phyloP scores from a whole-genome alignment of 1,140 invertebrate genomes.

The Vollenhovia emeryi region DNA sequence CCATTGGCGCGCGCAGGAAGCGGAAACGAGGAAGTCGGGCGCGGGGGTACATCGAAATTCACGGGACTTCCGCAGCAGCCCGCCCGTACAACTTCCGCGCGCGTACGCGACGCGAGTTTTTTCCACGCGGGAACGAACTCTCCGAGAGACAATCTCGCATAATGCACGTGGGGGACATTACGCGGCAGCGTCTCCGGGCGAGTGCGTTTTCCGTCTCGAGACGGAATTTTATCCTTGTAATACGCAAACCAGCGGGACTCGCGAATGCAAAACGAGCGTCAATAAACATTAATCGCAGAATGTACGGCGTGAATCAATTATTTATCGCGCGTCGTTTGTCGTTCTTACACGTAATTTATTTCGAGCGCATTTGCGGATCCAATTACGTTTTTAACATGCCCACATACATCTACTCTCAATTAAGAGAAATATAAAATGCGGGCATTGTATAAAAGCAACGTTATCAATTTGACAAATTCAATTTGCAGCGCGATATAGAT shows the following conservation, averaged over 20 bases:
- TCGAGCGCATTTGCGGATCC: not conserved
- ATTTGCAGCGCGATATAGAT: not conserved
- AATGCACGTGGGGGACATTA: conserved; percentile 30
- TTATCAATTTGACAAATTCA: conserved; percentile 9
- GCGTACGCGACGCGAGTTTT: conserved; percentile 44
- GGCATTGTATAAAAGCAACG: not conserved
- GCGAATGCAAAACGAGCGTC: not conserved
- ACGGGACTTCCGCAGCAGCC: conserved; percentile 40
- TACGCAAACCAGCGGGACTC: not conserved
- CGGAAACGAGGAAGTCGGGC: not conserved
- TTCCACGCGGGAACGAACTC: not conserved
- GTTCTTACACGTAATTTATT: not conserved
- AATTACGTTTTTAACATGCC: not conserved
- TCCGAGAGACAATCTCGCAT: not conserved
- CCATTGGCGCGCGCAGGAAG: conserved; percentile 15
- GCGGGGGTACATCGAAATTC: not conserved
- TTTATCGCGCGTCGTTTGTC: not conserved
- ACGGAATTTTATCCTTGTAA: not conserved
- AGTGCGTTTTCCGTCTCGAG: not conserved
- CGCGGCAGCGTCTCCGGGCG: not conserved
- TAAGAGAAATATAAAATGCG: not conserved
- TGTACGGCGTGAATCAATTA: not conserved
- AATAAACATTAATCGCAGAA: not conserved
- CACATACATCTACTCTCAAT: not conserved
- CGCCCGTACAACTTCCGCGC: conserved; percentile 24